These are phyloP conservation scores for Stomatorhinus walkeri DNA, from an alignment of 2,797 vertebrate genomes.

Conservation along the genomic window DNA sequence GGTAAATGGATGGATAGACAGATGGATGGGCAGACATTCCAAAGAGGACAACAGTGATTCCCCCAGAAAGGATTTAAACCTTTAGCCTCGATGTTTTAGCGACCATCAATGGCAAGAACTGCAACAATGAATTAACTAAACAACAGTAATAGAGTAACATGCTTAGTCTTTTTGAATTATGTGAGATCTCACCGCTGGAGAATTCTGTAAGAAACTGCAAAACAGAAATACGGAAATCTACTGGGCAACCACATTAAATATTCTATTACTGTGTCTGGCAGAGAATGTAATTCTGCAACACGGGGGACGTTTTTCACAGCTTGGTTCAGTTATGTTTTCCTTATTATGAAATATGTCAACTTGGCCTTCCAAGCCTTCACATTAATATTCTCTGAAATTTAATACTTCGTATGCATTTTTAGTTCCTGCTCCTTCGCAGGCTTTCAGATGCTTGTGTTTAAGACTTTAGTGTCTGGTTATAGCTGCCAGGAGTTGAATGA, in stretches of 20 bases:
- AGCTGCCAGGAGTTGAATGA: not conserved
- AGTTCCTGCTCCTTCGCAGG: not conserved
- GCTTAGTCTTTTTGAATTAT: not conserved
- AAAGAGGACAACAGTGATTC: not conserved
- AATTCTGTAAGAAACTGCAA: not conserved
- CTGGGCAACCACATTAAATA: not conserved
- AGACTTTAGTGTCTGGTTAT: not conserved
- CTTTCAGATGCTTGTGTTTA: not conserved
- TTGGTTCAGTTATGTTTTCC: not conserved
- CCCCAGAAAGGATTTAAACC: not conserved
- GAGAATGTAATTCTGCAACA: not conserved
- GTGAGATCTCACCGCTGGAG: not conserved
- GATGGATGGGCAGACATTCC: not conserved
- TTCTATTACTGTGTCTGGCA: not conserved
- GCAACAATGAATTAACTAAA: not conserved
- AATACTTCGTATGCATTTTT: not conserved
- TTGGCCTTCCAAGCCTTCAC: not conserved
- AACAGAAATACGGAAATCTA: not conserved
- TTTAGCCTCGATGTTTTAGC: not conserved
- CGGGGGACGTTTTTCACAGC: not conserved
- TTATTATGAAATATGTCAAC: not conserved
- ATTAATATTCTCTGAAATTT: not conserved
- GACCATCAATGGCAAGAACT: not conserved
- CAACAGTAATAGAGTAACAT: not conserved
- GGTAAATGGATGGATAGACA: not conserved